Conservation (phyloP, 2,113 vertebrate genomes). For the Pteronura brasiliensis region DNA sequence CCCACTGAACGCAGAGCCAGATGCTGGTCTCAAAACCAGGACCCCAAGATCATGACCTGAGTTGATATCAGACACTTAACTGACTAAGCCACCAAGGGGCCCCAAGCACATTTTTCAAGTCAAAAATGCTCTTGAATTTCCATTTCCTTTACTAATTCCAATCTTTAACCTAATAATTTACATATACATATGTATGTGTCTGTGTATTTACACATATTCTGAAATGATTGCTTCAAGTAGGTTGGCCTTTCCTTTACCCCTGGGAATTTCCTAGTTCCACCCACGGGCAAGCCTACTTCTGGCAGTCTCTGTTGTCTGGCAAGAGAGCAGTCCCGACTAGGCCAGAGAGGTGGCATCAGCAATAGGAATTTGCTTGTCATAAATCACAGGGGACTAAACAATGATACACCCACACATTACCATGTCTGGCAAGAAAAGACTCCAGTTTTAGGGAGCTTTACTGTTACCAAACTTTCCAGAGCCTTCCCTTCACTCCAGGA, state of each 20-base stretch:
- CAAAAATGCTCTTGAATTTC: neutral
- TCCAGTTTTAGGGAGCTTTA: neutral
- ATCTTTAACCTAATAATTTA: neutral
- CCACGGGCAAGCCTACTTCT: neutral
- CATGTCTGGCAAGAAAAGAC: slow-evolving; percentile 13
- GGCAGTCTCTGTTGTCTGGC: neutral
- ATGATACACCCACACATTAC: slow-evolving; percentile 33
- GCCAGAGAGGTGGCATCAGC: neutral
- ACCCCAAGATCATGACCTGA: neutral
- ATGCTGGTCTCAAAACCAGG: neutral
- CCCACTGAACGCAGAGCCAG: fast-evolving
- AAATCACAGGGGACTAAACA: slow-evolving; percentile 39
- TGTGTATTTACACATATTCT: neutral
- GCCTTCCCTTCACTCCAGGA: neutral
- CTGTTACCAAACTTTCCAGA: neutral
- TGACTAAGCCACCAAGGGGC: neutral
- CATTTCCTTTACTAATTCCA: neutral
- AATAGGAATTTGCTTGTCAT: slow-evolving; percentile 35
- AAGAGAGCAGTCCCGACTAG: neutral
- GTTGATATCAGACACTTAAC: neutral
- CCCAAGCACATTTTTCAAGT: neutral
- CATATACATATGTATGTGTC: too few relatives aligned
- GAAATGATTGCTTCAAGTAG: neutral
- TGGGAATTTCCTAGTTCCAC: slow-evolving; percentile 29
- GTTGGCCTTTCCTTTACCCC: neutral